Base-by-base conservation (phyloP, 2,113 vertebrate species). In the Paraplagusia blochii region DNA sequence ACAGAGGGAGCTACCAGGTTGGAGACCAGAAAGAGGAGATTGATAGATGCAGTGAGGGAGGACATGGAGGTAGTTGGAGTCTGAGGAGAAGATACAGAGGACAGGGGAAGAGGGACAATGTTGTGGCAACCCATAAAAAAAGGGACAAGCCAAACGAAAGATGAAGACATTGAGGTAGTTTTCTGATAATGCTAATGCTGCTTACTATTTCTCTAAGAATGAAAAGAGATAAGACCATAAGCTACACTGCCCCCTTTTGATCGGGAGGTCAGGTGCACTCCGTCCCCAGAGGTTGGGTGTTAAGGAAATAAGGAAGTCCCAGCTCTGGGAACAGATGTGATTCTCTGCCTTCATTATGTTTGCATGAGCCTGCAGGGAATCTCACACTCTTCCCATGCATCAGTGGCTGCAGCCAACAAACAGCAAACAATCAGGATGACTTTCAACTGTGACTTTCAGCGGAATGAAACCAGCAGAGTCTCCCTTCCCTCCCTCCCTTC, bases 381-480 rank as follows among this genome's bases (percentile, higher is more conserved):
- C 83, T 53, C 59, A 74, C 80, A 62, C 76, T 76, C 69, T 44
- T 82, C 73, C 76, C 76, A 85, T 60, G 61, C 80, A 70, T 72
- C 75, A 51, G 65, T 63, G 72, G 72, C 59, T 65, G 71, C 79
- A 12, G 66, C 5, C 6, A 1, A 69, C 76, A 83, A 84, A 86
- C 76, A 70, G 72, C 78, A 82, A 84, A 86, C 84, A 77, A 84
- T 85, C 78, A 77, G 70, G 62, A 80, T 71, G 83, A 88, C 84
- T 86, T 87, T 87, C 83, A 83, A 50, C 69, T 73, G 72, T 79
- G 86, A 84, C 85, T 88, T 87, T 88, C 76, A 77, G 65, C 55
- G 49, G 71, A 85, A 83, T 79, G 58, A 79, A 81, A 70, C 68
- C 72, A 54, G 63, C 61, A 54, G 36, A 8, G 9, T 58, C 38